Percentiles rank a stretch among this genome's conserved stretches.
These are phyloP conservation scores for Agrochola litura DNA, from an alignment of 2,888 invertebrate genomes.

Conservation along the genomic window DNA sequence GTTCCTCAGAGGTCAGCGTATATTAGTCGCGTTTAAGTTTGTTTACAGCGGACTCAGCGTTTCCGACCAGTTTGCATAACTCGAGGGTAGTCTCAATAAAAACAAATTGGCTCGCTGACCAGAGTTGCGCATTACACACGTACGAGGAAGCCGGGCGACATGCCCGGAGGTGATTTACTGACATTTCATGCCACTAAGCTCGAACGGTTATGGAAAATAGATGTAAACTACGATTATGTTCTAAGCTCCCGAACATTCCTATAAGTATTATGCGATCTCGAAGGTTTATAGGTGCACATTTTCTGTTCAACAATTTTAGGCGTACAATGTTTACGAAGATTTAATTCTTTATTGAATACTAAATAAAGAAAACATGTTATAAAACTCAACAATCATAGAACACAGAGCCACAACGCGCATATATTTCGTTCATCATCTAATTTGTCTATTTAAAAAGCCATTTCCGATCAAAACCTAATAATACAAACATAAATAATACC, in stretches of 20 bases:
- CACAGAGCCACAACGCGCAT: conserved; percentile 3
- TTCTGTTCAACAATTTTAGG: conserved; percentile 13
- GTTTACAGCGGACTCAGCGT: conserved; percentile 89
- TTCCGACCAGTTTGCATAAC: conserved; percentile 89
- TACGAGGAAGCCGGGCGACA: conserved; percentile 88
- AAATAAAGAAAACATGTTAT: not conserved
- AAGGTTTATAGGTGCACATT: conserved; percentile 30
- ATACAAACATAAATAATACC: conserved; percentile 17
- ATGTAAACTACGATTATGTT: conserved; percentile 67
- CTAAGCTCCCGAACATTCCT: conserved; percentile 58
- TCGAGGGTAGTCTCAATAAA: conserved; percentile 90
- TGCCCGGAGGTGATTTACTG: conserved; percentile 85
- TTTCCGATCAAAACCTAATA: conserved; percentile 21
- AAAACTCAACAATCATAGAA: conserved; percentile 4
- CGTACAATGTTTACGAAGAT: conserved; percentile 22
- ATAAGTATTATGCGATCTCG: conserved; percentile 42
- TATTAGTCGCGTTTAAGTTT: conserved; percentile 83
- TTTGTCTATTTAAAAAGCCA: conserved; percentile 30
- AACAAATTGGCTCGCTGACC: conserved; percentile 89
- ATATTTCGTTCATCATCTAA: not conserved
- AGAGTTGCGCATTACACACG: conserved; percentile 88
- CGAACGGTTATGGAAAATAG: conserved; percentile 70
- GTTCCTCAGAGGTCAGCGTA: conserved; percentile 70
- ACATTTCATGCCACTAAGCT: conserved; percentile 74
- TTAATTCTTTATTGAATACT: conserved; percentile 12